phyloP scores from a whole-genome alignment of 64 coral and sea anemone species.

The Hydrozoanthus tunicans region DNA sequence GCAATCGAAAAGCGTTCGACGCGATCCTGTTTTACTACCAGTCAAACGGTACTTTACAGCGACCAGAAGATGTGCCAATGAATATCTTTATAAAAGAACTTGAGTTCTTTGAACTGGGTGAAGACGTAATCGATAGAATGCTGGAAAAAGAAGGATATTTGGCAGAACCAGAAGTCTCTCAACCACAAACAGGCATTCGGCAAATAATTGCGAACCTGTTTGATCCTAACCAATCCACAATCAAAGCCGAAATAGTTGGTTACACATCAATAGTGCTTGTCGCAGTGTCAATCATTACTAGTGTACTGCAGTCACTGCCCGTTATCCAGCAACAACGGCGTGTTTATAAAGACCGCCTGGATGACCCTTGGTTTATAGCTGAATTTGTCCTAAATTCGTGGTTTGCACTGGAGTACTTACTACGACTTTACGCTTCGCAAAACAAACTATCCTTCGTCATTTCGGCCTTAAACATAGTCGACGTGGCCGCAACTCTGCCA shows the following conservation, averaged over 20 bases:
- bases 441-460: slow-evolving; percentile 65
- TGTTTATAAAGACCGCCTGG: not conserved
- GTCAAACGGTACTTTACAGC: slow-evolving; percentile 76
- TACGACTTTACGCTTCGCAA: slow-evolving; percentile 70
- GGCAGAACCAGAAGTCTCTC: not conserved
- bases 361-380: slow-evolving; percentile 39
- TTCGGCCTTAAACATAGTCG: slow-evolving; percentile 77
- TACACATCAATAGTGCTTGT: not conserved
- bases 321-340: not conserved
- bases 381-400: slow-evolving; percentile 72
- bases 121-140: slow-evolving; percentile 63
- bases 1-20: slow-evolving; percentile 93
- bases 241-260: not conserved
- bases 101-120: slow-evolving; percentile 81
- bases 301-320: not conserved
- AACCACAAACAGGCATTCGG: slow-evolving; percentile 25
- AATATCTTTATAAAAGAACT: slow-evolving; percentile 74
- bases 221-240: slow-evolving; percentile 28
- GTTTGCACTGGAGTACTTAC: slow-evolving; percentile 76
- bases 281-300: not conserved
- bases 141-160: slow-evolving; percentile 68
- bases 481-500: slow-evolving; percentile 71
- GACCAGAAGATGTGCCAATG: slow-evolving; percentile 72
- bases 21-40: slow-evolving; percentile 97
- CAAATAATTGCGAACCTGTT: slow-evolving; percentile 62